Evolutionary conservation across 1,140 invertebrate genomes (phyloP), one percentile per base, ranked within the genome.

Genomic region (Linepithema humile): DNA sequence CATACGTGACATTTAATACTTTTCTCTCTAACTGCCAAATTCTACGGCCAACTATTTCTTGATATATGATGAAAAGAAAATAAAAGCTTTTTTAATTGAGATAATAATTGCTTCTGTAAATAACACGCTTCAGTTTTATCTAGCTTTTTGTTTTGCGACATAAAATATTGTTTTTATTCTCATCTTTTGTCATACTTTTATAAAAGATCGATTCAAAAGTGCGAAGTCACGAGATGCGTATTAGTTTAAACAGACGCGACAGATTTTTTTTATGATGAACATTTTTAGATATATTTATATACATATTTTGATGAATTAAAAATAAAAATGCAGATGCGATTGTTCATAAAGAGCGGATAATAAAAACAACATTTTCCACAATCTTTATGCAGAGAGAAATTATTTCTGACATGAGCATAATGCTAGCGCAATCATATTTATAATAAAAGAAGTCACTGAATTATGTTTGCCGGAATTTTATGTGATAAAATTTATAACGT

Each of bases 81-180:
- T 59, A 43, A 0, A 40, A 59, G 15, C 9, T 40, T 40, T 59
- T 59, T 55, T 38, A 59, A 73, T 15, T 40, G 17, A 59, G 7
- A 43, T 45, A 43, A 15, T 26, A 29, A 40, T 35, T 35, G 29
- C 23, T n/a, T 12, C n/a, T 29, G 48, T 55, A 72, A 53, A 53
- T 72, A 55, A 72, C 53, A 38, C 55, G 45, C 35, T 26, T 35
- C 48, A 72, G 69, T 55, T 72, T 72, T 6, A 55, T 55, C 35
- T 23, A 35, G 6, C 17, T 32, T 72, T 55, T 72, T 72, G 32
- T 72, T 38, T 55, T 38, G 15, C 17, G 48, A 72, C 32, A 72
- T 12, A 3, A 55, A 55, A 17, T 72, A 53, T 12, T 72, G 15
- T 3, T 35, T 55, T 7, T 3, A 32, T 48, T 5, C 69, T 70